phyloP scores from a whole-genome alignment of 2,113 vertebrate species.

The Pelobates fuscus region DNA sequence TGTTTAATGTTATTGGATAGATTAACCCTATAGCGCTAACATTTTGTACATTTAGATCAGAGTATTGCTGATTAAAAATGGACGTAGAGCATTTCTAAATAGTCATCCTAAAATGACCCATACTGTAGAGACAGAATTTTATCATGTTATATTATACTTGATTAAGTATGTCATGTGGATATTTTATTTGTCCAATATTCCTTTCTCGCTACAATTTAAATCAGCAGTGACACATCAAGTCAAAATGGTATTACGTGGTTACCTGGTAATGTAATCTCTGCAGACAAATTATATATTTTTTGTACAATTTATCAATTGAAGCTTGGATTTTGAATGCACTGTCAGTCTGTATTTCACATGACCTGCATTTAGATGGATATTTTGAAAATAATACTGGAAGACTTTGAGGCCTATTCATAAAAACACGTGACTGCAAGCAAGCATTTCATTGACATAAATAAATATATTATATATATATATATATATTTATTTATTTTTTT shows the following conservation, averaged over 20 bases:
- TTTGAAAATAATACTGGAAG: conserved; percentile 68
- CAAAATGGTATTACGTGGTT: conserved; percentile 46
- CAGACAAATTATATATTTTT: conserved; percentile 80
- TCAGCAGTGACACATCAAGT: conserved; percentile 34
- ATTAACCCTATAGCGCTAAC: no score
- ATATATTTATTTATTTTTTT: no score
- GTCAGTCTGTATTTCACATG: conserved; percentile 77
- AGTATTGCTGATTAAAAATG: no score
- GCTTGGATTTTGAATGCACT: conserved; percentile 73
- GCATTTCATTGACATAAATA: no score
- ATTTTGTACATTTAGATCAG: no score
- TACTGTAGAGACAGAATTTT: background rate
- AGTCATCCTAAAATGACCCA: no score
- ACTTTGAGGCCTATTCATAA: conserved; percentile 3
- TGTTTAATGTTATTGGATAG: no score
- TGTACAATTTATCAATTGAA: conserved; percentile 71
- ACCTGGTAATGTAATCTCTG: conserved; percentile 72
- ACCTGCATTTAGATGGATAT: conserved; percentile 81
- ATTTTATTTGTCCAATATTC: conserved; percentile 38
- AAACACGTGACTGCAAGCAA: background rate
- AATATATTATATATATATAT: no score
- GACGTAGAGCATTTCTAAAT: no score
- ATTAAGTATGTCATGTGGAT: conserved; percentile 26
- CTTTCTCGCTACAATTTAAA: conserved; percentile 35
- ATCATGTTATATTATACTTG: conserved; percentile 8